Percentiles rank a stretch among this genome's conserved stretches.
Evolutionary conservation across 2,888 invertebrate genomes (phyloP).

Genomic region (Meteorus cinctellus): DNA sequence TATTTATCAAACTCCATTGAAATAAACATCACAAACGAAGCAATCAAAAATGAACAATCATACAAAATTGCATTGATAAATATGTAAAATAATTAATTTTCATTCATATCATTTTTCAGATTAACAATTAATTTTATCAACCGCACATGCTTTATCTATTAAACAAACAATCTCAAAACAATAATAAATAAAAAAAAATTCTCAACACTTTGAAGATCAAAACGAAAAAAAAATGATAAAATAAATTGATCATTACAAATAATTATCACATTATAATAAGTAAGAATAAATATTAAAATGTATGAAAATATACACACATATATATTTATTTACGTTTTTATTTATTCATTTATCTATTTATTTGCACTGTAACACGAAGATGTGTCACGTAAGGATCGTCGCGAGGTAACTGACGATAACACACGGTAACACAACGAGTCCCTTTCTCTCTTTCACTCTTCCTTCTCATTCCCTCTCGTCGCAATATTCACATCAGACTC

Average conservation of each 20-base stretch:
- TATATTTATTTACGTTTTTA: not conserved
- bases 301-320: too few relatives aligned
- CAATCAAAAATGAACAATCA: too few relatives aligned
- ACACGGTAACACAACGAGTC: slow-evolving; percentile 41
- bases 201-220: not conserved
- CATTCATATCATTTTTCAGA: not conserved
- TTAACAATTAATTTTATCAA: not conserved
- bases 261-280: not conserved
- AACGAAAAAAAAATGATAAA: not conserved
- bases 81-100: too few relatives aligned
- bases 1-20: too few relatives aligned
- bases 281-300: not conserved
- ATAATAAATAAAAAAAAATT: not conserved
- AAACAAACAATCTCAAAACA: too few relatives aligned
- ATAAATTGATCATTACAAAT: not conserved
- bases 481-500: slow-evolving; percentile 51
- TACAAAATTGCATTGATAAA: too few relatives aligned
- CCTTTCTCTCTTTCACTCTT: slow-evolving; percentile 10
- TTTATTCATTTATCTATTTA: not conserved
- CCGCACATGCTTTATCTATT: too few relatives aligned
- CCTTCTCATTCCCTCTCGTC: slow-evolving; percentile 30
- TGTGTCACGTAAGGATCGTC: slow-evolving; percentile 68
- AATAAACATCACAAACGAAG: too few relatives aligned
- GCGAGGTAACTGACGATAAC: slow-evolving; percentile 70
- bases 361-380: slow-evolving; percentile 31